These are phyloP conservation scores for Hippocampus guttulatus DNA, from an alignment of 2,113 vertebrate genomes.

Conservation along the genomic window DNA sequence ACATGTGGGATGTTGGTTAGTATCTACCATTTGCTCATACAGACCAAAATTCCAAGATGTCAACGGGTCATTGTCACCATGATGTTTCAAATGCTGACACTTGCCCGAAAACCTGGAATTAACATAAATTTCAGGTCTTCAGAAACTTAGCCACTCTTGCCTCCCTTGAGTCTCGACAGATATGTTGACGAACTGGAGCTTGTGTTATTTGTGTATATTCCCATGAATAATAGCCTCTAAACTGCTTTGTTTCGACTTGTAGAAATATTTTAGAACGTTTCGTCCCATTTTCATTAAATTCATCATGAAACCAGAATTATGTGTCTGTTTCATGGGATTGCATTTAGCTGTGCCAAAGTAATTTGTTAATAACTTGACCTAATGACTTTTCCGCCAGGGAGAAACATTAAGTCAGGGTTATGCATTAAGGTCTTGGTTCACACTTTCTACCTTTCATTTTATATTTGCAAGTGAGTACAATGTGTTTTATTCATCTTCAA, in stretches of 20 bases:
- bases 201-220: neutral
- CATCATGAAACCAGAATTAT: neutral
- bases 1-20: no score
- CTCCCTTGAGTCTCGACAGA: neutral
- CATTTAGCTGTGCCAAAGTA: neutral
- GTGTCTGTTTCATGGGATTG: neutral
- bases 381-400: neutral
- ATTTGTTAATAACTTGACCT: neutral
- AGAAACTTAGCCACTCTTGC: slow-evolving; percentile 5
- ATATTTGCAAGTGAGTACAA: neutral
- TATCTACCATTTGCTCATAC: no score
- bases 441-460: no score
- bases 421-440: neutral
- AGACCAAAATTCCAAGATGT: no score
- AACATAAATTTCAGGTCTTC: slow-evolving; percentile 8
- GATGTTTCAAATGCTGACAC: no score
- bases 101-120: no score
- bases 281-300: neutral
- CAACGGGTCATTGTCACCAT: no score
- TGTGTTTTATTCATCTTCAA: slow-evolving; percentile 40
- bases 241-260: neutral
- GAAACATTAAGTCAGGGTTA: neutral
- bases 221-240: neutral
- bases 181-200: neutral
- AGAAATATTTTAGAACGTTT: neutral